A percentile compares a stretch with the other conserved stretches of the same genome.
Conservation (phyloP, 2,888 invertebrate species). For the Listrodromus nycthemerus region DNA sequence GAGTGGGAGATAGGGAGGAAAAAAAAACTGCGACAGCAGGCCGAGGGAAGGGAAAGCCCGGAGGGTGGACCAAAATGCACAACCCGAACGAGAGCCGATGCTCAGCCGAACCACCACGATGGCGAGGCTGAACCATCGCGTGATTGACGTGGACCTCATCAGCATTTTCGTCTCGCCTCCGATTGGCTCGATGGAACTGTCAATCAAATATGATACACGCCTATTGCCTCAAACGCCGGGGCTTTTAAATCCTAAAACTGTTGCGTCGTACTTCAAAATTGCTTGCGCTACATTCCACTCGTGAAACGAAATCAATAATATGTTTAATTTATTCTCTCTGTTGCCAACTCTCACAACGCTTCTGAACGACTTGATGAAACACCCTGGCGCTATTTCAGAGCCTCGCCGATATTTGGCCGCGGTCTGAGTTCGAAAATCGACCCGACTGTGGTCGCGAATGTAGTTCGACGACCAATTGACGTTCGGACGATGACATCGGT, state of each 20-base stretch:
- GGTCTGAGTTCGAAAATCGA: no score
- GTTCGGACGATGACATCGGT: no score
- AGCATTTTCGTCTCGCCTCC: conserved; percentile 88
- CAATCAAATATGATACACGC: conserved; percentile 89
- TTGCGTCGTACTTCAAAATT: conserved; percentile 43
- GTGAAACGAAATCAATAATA: not conserved
- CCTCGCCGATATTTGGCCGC: no score
- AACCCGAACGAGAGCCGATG: conserved; percentile 64
- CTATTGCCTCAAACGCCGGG: conserved; percentile 82
- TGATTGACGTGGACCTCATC: conserved; percentile 93
- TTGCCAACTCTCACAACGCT: no score
- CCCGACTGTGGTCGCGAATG: no score
- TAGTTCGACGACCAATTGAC: no score
- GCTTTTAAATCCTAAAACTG: conserved; percentile 37
- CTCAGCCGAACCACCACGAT: conserved; percentile 69
- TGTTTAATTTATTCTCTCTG: conserved; percentile 22
- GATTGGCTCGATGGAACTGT: conserved; percentile 93
- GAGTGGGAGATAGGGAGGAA: conserved; percentile 66
- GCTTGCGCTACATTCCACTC: conserved; percentile 24
- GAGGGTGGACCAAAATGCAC: conserved; percentile 61
- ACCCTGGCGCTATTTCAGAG: not conserved
- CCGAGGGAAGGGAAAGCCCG: conserved; percentile 65
- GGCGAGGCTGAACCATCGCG: conserved; percentile 83
- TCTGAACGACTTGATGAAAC: not conserved
- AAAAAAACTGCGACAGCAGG: conserved; percentile 69